phyloP scores from a whole-genome alignment of 1,140 invertebrate species.

The Babylonia areolata region DNA sequence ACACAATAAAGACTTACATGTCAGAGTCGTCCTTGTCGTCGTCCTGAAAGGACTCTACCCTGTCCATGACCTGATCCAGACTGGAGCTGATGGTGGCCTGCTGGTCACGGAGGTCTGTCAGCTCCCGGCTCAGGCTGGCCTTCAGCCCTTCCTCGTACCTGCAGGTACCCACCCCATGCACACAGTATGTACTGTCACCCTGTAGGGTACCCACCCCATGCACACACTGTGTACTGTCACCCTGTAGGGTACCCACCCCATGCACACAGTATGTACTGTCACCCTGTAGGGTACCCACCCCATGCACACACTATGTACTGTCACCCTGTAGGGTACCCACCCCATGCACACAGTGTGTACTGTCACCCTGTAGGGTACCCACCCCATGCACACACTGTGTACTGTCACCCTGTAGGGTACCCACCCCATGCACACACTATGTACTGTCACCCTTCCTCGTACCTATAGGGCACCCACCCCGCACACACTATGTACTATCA shows the following conservation, averaged over 20 bases:
- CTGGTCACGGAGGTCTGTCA: conserved; percentile 52
- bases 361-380: too few species aligned
- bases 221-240: too few species aligned
- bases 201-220: background rate
- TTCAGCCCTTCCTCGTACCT: conserved; percentile 58
- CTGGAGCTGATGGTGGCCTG: conserved; percentile 47
- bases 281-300: too few species aligned
- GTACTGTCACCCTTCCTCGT: background rate
- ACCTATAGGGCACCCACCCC: background rate
- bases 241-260: too few species aligned
- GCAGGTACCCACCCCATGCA: background rate
- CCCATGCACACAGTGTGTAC: too few species aligned
- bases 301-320: too few species aligned
- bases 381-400: too few species aligned
- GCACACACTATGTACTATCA: background rate
- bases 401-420: too few species aligned
- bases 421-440: background rate
- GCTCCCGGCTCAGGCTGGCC: conserved; percentile 42
- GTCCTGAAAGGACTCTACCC: conserved; percentile 42
- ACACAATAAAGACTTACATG: conserved; percentile 32
- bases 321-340: too few species aligned
- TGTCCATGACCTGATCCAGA: conserved; percentile 56
- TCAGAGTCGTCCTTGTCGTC: conserved; percentile 43
- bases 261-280: too few species aligned
- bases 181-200: background rate